Percentiles rank a stretch among this genome's conserved stretches.
Conservation (phyloP, 2,113 vertebrate species). For the Xiphias gladius region DNA sequence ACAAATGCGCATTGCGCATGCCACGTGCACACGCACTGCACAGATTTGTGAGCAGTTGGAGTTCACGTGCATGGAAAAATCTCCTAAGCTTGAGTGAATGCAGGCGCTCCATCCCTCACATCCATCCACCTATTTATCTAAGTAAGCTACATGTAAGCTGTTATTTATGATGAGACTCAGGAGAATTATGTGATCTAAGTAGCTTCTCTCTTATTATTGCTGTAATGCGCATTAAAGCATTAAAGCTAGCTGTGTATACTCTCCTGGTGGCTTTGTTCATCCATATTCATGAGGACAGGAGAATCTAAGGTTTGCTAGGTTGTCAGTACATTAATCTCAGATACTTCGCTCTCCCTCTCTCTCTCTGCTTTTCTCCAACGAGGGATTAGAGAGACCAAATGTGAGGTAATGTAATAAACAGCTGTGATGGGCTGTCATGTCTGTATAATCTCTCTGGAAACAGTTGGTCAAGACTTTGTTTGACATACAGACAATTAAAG, state of each 20-base stretch:
- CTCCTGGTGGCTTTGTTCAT: slow-evolving; percentile 71
- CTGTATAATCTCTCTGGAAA: slow-evolving; percentile 61
- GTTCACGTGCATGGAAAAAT: slow-evolving; percentile 37
- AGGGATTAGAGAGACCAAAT: slow-evolving; percentile 66
- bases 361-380: slow-evolving; percentile 46
- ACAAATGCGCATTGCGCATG: neutral
- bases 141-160: slow-evolving; percentile 82
- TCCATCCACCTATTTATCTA: slow-evolving; percentile 72
- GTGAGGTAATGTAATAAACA: slow-evolving; percentile 71
- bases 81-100: slow-evolving; percentile 67
- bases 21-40: neutral
- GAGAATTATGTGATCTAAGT: slow-evolving; percentile 79
- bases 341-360: slow-evolving; percentile 41
- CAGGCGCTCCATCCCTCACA: slow-evolving; percentile 57
- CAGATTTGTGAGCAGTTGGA: slow-evolving; percentile 45
- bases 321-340: slow-evolving; percentile 77
- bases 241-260: slow-evolving; percentile 68
- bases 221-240: slow-evolving; percentile 78
- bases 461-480: slow-evolving; percentile 46
- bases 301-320: slow-evolving; percentile 58
- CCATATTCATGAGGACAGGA: slow-evolving; percentile 76
- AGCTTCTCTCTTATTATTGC: slow-evolving; percentile 79
- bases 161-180: slow-evolving; percentile 79
- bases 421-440: slow-evolving; percentile 66
- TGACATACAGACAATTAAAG: slow-evolving; percentile 23